A percentile compares a stretch with the other conserved stretches of the same genome.
Evolutionary conservation across 2,888 invertebrate genomes (phyloP).

Genomic region (Onchidella celtica): DNA sequence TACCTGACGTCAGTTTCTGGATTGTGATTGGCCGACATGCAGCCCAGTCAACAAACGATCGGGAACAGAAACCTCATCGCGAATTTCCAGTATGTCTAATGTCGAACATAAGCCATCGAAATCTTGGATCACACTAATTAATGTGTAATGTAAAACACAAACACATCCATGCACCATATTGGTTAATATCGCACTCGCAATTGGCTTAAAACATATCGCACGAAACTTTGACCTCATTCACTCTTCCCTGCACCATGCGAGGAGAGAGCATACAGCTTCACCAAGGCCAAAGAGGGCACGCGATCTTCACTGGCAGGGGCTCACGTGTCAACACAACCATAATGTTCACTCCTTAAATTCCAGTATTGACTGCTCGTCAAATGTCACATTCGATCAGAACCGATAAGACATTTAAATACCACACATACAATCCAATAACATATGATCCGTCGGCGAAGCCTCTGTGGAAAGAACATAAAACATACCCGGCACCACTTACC

Average conservation of each 20-base stretch:
- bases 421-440: too few species aligned
- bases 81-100: too few species aligned
- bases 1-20: slow-evolving; percentile 7
- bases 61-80: slow-evolving; percentile 23
- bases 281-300: slow-evolving; percentile 46
- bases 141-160: too few species aligned
- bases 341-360: slow-evolving; percentile 24
- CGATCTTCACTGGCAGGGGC: slow-evolving; percentile 8
- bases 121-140: too few species aligned
- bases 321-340: slow-evolving; percentile 31
- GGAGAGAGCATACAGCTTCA: not conserved
- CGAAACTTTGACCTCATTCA: not conserved
- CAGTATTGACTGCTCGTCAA: not conserved
- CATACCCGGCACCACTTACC: slow-evolving; percentile 11
- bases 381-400: too few species aligned
- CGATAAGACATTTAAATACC: too few species aligned
- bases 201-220: too few species aligned
- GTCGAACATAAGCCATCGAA: too few species aligned
- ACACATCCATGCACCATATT: too few species aligned
- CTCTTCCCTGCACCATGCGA: not conserved
- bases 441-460: too few species aligned
- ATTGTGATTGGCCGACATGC: slow-evolving; percentile 29
- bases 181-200: too few species aligned
- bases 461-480: not conserved
- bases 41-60: slow-evolving; percentile 43